These are phyloP conservation scores for Struthio camelus DNA, from an alignment of 2,113 vertebrate species.

Conservation along the genomic window DNA sequence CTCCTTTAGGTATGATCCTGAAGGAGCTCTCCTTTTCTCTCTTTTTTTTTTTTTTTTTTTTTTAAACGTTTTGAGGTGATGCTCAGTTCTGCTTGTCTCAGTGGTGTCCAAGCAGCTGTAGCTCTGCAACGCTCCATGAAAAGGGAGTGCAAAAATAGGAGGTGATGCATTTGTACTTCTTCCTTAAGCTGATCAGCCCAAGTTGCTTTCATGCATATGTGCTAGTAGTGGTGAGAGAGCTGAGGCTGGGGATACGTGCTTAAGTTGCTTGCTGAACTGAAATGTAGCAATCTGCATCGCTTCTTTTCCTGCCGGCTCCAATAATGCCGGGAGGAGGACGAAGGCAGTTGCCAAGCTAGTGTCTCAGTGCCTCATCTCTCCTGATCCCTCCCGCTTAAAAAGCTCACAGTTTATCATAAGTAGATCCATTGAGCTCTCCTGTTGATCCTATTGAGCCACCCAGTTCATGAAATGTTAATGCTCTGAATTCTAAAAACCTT, in stretches of 20 bases:
- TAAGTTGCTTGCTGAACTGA: background rate
- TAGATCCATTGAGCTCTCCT: background rate
- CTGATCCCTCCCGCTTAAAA: background rate
- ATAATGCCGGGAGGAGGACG: background rate
- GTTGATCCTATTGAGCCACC: background rate
- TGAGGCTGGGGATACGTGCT: background rate
- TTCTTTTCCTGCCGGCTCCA: background rate
- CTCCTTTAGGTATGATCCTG: background rate
- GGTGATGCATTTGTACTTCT: background rate
- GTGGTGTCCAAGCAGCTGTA: background rate
- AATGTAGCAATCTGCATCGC: background rate
- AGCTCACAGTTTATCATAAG: fast-evolving
- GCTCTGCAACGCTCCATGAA: background rate
- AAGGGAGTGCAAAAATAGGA: background rate
- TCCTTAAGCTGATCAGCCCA: background rate
- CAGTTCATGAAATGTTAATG: fast-evolving
- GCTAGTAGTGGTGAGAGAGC: background rate
- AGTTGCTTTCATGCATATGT: background rate
- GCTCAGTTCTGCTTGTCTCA: background rate
- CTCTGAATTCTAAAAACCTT: background rate
- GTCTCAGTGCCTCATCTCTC: background rate
- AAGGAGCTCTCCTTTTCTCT: background rate
- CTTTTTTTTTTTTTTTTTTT: too few relatives aligned
- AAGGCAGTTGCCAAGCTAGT: background rate
- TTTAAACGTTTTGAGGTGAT: too few relatives aligned